Evolutionary conservation across 2,888 invertebrate species (phyloP).

Genomic region (Anodontia alba): DNA sequence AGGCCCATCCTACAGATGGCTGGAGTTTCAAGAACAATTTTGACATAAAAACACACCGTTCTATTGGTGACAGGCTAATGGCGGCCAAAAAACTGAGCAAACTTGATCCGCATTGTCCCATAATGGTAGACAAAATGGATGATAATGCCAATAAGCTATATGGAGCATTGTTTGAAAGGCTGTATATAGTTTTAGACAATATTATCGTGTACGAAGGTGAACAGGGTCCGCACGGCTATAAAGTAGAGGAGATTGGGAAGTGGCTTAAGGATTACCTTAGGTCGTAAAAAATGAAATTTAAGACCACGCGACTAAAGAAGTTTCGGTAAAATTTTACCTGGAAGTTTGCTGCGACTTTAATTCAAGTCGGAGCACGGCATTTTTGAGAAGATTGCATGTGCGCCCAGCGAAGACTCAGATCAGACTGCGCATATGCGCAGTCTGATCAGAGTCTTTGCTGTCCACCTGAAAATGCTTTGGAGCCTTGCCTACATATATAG

Average conservation of each 20-base stretch:
- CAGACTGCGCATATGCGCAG: too few relatives aligned
- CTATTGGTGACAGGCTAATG: slow-evolving; percentile 63
- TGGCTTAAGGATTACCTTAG: slow-evolving; percentile 66
- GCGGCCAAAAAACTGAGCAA: slow-evolving; percentile 66
- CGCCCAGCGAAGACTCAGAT: too few relatives aligned
- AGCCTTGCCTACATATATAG: too few relatives aligned
- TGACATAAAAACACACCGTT: slow-evolving; percentile 65
- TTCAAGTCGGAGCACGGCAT: too few relatives aligned
- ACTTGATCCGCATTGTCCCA: slow-evolving; percentile 52
- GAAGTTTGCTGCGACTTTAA: too few relatives aligned
- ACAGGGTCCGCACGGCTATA: slow-evolving; percentile 72
- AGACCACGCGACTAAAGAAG: too few relatives aligned
- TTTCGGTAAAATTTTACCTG: too few relatives aligned
- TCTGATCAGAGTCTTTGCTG: too few relatives aligned
- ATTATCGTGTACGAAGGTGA: slow-evolving; percentile 73
- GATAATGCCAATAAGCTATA: slow-evolving; percentile 71
- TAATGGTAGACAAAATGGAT: slow-evolving; percentile 74
- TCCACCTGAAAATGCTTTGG: too few relatives aligned
- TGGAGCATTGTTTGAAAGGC: slow-evolving; percentile 74
- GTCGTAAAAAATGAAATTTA: too few relatives aligned
- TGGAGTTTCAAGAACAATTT: slow-evolving; percentile 76
- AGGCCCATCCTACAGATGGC: slow-evolving; percentile 79
- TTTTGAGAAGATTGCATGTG: too few relatives aligned
- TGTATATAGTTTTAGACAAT: slow-evolving; percentile 72
- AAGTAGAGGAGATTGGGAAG: slow-evolving; percentile 66